Evolutionary conservation across 37 sponge, comb jelly and placozoan species (phyloP).

Genomic region (Cladorhizidae sp.): DNA sequence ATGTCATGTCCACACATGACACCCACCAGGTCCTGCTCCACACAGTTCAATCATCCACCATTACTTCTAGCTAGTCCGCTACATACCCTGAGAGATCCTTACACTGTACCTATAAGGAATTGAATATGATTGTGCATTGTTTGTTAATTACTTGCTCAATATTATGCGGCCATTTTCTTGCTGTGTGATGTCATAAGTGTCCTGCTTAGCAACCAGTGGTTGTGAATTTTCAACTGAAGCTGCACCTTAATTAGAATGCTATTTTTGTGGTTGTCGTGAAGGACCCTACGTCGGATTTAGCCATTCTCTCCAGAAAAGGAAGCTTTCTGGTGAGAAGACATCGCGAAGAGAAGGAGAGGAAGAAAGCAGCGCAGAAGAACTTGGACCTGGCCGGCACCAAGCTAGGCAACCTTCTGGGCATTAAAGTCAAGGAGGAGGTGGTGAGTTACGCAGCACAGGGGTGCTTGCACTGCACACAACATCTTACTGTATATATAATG

Average conservation of each 20-base stretch:
- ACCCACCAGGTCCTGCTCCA: no score
- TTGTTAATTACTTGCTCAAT: no score
- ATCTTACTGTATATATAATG: no score
- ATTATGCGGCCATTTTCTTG: neutral
- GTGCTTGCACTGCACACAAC: neutral
- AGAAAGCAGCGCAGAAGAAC: constrained; percentile 96
- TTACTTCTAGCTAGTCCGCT: no score
- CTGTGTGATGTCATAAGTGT: no score
- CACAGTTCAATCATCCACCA: no score
- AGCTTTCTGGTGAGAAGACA: constrained; percentile 84
- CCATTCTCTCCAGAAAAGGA: constrained; percentile 92
- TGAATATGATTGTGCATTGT: no score
- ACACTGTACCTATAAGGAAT: no score
- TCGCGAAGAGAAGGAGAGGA: constrained; percentile 96
- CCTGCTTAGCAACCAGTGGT: neutral
- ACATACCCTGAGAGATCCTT: no score
- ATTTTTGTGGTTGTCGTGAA: neutral
- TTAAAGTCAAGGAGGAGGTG: constrained; percentile 86
- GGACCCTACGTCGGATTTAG: constrained; percentile 98
- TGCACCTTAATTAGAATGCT: neutral
- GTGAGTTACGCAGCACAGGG: neutral
- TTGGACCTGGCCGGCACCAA: constrained; percentile 97
- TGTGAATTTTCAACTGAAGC: neutral
- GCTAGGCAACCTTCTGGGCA: constrained; percentile 94
- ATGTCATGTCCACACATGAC: no score